Conservation (phyloP, 2,113 vertebrate species). For the Notiomystis cincta region DNA sequence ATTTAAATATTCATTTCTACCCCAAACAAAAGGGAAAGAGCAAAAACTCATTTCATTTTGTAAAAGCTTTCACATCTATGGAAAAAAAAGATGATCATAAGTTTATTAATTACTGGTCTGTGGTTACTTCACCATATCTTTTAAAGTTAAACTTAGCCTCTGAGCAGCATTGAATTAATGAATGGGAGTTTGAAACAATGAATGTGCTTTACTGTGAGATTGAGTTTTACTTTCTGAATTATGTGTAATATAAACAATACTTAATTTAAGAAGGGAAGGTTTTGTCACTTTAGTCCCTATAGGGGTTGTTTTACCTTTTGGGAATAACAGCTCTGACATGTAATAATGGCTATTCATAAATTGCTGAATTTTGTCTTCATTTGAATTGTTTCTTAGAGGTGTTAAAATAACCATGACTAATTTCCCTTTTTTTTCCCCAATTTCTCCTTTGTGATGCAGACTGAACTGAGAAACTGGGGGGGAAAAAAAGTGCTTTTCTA, state of each 20-base stretch:
- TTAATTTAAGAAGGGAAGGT: background rate
- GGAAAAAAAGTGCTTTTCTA: background rate
- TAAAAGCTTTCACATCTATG: background rate
- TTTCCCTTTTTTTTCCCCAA: background rate
- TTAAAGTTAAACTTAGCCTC: background rate
- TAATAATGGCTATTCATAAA: background rate
- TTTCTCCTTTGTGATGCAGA: background rate
- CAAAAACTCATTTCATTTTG: background rate
- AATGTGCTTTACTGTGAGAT: background rate
- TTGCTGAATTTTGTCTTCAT: background rate
- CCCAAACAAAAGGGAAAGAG: background rate
- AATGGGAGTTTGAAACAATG: background rate
- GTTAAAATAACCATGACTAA: background rate
- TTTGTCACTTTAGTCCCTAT: background rate
- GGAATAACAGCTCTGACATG: background rate
- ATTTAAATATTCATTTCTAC: constrained; percentile 62
- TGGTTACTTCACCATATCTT: background rate
- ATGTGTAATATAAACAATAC: background rate
- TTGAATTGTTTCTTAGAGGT: background rate
- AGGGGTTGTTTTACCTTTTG: background rate
- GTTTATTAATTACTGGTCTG: background rate
- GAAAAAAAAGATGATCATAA: background rate
- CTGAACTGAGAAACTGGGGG: background rate
- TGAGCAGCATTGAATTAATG: background rate
- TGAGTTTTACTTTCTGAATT: background rate